These are phyloP conservation scores for Anguilla rostrata DNA, from an alignment of 2,113 vertebrate genomes.

Conservation along the genomic window DNA sequence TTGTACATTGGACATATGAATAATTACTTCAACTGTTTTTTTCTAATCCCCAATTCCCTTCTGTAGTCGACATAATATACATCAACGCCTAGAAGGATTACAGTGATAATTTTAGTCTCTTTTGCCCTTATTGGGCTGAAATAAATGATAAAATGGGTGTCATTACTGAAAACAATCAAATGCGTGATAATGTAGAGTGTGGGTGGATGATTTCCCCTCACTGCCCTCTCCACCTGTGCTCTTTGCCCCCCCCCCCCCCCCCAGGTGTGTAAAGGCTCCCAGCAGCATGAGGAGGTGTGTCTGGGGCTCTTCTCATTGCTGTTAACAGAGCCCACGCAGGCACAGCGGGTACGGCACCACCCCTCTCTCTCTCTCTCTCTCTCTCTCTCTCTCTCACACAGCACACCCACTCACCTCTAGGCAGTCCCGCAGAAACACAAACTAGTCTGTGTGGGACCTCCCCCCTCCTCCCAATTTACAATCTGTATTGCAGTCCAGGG, in stretches of 20 bases:
- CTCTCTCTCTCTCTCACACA: not conserved
- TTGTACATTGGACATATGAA: not conserved
- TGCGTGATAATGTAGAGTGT: not conserved
- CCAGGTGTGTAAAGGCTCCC: constrained; percentile 91
- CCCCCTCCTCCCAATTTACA: no score
- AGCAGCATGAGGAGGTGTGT: constrained; percentile 93
- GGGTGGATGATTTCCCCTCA: not conserved
- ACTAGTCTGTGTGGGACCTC: not conserved
- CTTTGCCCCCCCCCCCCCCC: not conserved
- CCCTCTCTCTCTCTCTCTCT: not conserved
- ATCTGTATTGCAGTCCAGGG: not conserved
- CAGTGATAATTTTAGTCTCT: not conserved
- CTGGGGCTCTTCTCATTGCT: constrained; percentile 87
- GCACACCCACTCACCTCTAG: not conserved
- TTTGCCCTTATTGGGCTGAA: not conserved
- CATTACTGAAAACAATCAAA: no score
- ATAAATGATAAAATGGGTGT: no score
- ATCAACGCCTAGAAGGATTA: not conserved
- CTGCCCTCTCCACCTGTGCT: not conserved
- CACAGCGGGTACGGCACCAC: constrained; percentile 79
- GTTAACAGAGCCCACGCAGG: constrained; percentile 82
- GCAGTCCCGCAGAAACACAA: not conserved
- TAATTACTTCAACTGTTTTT: not conserved
- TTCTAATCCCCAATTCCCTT: not conserved
- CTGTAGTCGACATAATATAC: not conserved